phyloP scores from a whole-genome alignment of 2,797 vertebrate species.

The Enteromius afrohamiltoni region DNA sequence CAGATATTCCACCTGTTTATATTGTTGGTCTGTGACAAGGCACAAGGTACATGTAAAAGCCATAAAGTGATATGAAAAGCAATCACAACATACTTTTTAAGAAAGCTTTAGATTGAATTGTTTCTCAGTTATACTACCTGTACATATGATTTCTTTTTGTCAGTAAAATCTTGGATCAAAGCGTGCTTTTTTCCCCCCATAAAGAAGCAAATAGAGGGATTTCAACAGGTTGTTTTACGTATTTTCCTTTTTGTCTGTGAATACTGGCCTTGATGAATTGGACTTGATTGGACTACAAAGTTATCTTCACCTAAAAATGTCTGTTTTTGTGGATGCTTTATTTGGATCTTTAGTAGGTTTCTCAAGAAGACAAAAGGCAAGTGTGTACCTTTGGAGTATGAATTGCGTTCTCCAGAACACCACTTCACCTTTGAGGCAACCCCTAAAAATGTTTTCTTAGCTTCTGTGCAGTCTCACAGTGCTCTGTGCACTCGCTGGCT shows the following conservation, averaged over 20 bases:
- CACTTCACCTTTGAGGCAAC: slow-evolving; percentile 33
- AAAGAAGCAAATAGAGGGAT: neutral
- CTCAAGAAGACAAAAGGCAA: neutral
- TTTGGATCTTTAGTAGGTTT: neutral
- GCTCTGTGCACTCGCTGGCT: neutral
- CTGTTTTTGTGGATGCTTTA: neutral
- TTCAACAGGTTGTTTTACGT: neutral
- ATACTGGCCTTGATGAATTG: neutral
- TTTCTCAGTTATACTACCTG: no score
- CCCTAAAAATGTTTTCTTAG: slow-evolving; percentile 7
- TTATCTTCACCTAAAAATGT: neutral
- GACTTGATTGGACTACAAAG: neutral
- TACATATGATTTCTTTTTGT: neutral
- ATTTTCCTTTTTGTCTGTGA: neutral
- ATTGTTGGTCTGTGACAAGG: neutral
- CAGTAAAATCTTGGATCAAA: neutral
- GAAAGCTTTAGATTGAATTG: neutral
- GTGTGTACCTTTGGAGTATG: neutral
- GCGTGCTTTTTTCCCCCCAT: neutral
- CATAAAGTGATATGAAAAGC: neutral
- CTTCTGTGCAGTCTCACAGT: neutral
- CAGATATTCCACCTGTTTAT: neutral
- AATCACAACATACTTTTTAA: neutral
- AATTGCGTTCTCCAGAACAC: slow-evolving; percentile 20
- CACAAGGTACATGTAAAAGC: neutral